These are phyloP conservation scores for Poeciliopsis turneri DNA, from an alignment of 2,797 vertebrate species.

Conservation along the genomic window DNA sequence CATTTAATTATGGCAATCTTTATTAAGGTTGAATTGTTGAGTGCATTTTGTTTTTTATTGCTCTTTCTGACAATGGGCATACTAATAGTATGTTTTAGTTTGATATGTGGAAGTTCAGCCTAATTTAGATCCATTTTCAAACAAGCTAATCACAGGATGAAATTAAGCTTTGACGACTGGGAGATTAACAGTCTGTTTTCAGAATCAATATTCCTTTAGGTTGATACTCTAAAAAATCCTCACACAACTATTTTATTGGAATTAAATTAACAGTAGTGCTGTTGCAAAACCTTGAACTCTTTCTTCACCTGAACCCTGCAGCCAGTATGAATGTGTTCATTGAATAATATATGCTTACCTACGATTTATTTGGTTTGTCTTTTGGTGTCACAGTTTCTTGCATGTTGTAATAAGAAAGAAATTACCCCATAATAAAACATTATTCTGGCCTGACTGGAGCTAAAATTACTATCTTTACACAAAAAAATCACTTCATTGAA, in stretches of 20 bases:
- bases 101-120: neutral
- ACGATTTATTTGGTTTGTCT: neutral
- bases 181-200: slow-evolving; percentile 3
- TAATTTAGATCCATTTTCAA: slow-evolving; percentile 5
- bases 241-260: neutral
- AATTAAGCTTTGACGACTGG: slow-evolving; percentile 1
- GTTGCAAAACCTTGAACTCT: neutral
- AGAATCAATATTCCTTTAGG: neutral
- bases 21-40: neutral
- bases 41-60: neutral
- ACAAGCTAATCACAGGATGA: neutral
- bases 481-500: neutral
- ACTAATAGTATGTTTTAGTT: neutral
- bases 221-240: neutral
- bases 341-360: neutral
- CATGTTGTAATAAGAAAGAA: neutral
- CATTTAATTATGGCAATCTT: neutral
- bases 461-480: neutral
- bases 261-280: neutral
- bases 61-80: neutral
- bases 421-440: neutral
- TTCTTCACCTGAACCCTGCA: neutral
- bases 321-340: neutral
- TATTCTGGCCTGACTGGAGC: neutral
- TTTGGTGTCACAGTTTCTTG: neutral